A percentile compares a stretch with the other conserved stretches of the same genome.
phyloP scores from a whole-genome alignment of 2,113 vertebrate genomes.

The Zeus faber region DNA sequence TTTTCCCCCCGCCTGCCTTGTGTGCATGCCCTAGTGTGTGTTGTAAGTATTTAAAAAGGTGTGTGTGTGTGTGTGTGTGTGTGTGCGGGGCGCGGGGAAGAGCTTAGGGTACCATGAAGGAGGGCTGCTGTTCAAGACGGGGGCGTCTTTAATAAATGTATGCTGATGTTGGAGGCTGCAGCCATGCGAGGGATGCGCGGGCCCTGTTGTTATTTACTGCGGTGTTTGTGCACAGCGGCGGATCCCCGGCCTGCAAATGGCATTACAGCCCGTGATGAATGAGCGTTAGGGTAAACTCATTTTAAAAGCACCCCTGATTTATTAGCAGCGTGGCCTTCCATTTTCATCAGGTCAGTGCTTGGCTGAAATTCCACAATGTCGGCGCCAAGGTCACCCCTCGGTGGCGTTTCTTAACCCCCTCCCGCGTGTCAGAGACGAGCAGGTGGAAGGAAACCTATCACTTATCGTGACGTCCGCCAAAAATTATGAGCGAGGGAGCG shows the following conservation, averaged over 20 bases:
- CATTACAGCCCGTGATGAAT: slow-evolving; percentile 98
- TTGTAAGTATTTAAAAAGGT: slow-evolving; percentile 15
- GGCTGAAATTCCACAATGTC: slow-evolving; percentile 98
- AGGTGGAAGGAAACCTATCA: slow-evolving; percentile 37
- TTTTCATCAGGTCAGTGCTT: slow-evolving; percentile 99
- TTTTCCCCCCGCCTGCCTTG: neutral
- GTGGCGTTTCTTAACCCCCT: slow-evolving; percentile 89
- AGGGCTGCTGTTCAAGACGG: slow-evolving; percentile 72
- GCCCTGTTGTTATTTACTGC: slow-evolving; percentile 99
- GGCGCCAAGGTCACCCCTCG: slow-evolving; percentile 97
- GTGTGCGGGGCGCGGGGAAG: slow-evolving; percentile 46
- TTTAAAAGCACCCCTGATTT: slow-evolving; percentile 99
- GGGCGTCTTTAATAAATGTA: slow-evolving; percentile 95
- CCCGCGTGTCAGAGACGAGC: slow-evolving; percentile 47
- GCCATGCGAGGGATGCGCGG: slow-evolving; percentile 80
- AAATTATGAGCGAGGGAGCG: slow-evolving; percentile 29
- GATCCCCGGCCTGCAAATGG: slow-evolving; percentile 94
- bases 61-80: slow-evolving; percentile 20
- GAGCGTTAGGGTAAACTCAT: slow-evolving; percentile 99
- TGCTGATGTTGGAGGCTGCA: slow-evolving; percentile 85
- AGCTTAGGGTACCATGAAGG: slow-evolving; percentile 71
- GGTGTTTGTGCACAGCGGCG: slow-evolving; percentile 91
- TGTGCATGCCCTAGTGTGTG: neutral
- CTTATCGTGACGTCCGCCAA: slow-evolving; percentile 45
- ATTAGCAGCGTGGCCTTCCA: slow-evolving; percentile 93